Conservation (phyloP, 2,113 vertebrate species). For the Garra rufa region DNA sequence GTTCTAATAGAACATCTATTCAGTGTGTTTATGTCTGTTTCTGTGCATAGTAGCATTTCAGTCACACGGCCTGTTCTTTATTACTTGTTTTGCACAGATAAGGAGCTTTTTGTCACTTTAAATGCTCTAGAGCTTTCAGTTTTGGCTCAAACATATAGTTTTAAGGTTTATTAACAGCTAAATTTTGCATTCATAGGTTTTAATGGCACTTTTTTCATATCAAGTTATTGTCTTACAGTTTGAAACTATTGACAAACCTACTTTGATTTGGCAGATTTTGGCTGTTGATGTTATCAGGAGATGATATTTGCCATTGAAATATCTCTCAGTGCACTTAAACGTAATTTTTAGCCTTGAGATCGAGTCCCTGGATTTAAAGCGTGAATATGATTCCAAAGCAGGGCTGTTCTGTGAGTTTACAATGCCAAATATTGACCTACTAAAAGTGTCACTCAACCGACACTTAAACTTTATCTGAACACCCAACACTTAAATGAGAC, state of each 20-base stretch:
- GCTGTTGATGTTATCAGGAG: neutral
- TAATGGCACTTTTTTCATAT: neutral
- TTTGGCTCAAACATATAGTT: constrained; percentile 13
- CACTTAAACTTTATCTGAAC: neutral
- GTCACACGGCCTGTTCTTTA: constrained; percentile 38
- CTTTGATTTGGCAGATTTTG: constrained; percentile 6
- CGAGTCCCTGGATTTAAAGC: neutral
- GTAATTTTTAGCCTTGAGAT: neutral
- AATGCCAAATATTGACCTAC: neutral
- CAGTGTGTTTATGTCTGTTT: constrained; percentile 28
- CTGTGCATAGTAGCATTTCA: constrained; percentile 45
- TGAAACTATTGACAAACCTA: neutral
- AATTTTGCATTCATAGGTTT: neutral
- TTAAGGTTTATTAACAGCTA: neutral
- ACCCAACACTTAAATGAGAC: neutral
- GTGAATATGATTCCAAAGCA: neutral
- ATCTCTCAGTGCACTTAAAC: neutral
- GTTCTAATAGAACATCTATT: constrained; percentile 37
- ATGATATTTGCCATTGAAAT: neutral
- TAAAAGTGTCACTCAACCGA: neutral
- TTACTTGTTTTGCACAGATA: constrained; percentile 46
- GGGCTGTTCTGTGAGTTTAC: neutral
- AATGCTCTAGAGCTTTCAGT: constrained; percentile 18
- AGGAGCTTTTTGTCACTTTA: constrained; percentile 44
- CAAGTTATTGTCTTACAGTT: neutral